A percentile compares a stretch with the other conserved stretches of the same genome.
Conservation (phyloP, 2,888 invertebrate genomes). For the Conops quadrifasciatus region DNA sequence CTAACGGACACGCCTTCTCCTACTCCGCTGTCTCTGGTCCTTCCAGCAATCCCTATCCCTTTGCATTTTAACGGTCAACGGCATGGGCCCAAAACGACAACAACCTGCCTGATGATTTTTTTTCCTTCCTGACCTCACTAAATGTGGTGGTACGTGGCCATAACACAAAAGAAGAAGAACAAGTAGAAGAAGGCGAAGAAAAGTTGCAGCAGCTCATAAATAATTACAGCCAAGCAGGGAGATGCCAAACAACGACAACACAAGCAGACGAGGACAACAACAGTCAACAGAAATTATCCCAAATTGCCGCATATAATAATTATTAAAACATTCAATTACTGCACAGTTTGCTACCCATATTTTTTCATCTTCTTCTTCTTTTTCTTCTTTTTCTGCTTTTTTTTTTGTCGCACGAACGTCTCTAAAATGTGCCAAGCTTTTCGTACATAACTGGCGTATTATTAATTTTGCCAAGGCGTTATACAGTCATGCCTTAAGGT, state of each 20-base stretch:
- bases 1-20: too few species aligned
- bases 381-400: neutral
- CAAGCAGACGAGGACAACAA: neutral
- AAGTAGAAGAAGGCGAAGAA: neutral
- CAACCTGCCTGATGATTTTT: too few species aligned
- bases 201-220: neutral
- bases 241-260: neutral
- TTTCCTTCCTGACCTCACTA: too few species aligned
- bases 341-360: slow-evolving; percentile 42
- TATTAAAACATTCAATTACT: slow-evolving; percentile 55
- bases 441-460: neutral
- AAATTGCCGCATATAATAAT: slow-evolving; percentile 19
- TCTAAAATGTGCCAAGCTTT: too few species aligned
- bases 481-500: neutral
- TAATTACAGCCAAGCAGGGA: neutral
- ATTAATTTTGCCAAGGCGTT: neutral
- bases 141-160: too few species aligned
- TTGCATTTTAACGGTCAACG: too few species aligned
- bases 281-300: neutral
- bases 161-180: neutral
- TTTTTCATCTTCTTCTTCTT: neutral
- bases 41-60: too few species aligned
- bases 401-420: neutral
- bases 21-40: too few species aligned
- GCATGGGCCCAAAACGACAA: too few species aligned